These are phyloP conservation scores for Iguana delicatissima DNA, from an alignment of 2,797 vertebrate species.

Conservation along the genomic window DNA sequence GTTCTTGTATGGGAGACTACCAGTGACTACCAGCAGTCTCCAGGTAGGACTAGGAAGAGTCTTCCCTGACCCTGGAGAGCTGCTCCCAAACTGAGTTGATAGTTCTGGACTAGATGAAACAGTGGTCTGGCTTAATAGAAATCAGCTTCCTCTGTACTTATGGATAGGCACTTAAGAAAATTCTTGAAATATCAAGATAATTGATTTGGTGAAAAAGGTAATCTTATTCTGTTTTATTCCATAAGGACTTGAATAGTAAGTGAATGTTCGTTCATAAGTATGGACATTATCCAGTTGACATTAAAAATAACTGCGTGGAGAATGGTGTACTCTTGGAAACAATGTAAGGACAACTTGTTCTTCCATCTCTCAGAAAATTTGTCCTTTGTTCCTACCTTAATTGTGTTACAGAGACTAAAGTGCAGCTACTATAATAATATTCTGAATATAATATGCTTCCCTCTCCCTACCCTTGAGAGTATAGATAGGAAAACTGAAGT, in stretches of 20 bases:
- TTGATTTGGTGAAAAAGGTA: neutral
- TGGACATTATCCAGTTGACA: neutral
- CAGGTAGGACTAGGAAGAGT: no score
- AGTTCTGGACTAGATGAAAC: no score
- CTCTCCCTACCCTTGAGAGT: neutral
- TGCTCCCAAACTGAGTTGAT: no score
- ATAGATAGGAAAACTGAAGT: neutral
- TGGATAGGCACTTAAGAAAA: neutral
- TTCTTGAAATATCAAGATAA: neutral
- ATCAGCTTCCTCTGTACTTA: no score
- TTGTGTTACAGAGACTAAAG: neutral
- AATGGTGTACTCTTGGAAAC: neutral
- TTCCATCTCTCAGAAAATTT: neutral
- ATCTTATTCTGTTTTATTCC: neutral
- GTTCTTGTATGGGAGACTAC: no score
- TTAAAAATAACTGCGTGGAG: neutral
- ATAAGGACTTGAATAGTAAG: no score
- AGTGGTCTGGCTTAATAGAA: no score
- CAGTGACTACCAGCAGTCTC: no score
- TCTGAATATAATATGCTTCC: neutral
- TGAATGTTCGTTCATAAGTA: neutral
- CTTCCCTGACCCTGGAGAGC: no score
- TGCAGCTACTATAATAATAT: neutral
- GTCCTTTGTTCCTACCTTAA: neutral
- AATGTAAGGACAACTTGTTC: neutral